These are phyloP conservation scores for Coptodon rendalli DNA, from an alignment of 2,113 vertebrate genomes.

Conservation along the genomic window DNA sequence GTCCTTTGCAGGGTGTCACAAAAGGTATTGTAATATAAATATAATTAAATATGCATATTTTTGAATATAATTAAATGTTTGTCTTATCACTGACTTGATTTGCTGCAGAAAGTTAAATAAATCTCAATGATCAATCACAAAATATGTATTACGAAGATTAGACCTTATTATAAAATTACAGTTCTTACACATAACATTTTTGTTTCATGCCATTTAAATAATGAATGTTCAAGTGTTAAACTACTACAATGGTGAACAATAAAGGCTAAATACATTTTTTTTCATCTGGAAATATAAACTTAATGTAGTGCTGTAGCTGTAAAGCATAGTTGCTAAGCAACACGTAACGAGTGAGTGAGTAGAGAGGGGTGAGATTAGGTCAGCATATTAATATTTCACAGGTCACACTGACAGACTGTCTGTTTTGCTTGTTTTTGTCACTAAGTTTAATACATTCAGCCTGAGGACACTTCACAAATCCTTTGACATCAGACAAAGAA, in stretches of 20 bases:
- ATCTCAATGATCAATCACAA: background rate
- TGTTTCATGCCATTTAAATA: background rate
- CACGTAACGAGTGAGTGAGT: background rate
- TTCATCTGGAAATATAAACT: background rate
- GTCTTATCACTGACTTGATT: rapidly evolving
- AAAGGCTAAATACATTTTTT: background rate
- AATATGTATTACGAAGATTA: background rate
- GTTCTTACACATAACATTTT: background rate
- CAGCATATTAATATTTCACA: constrained; percentile 7
- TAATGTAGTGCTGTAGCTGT: background rate
- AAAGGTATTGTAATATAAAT: constrained; percentile 40
- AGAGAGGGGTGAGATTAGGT: background rate
- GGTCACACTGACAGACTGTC: background rate
- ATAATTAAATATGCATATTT: background rate
- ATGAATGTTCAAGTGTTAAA: background rate
- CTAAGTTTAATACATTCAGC: background rate
- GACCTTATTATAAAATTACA: background rate
- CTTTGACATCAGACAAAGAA: background rate
- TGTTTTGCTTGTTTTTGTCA: background rate
- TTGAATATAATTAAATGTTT: background rate
- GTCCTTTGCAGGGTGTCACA: constrained; percentile 71
- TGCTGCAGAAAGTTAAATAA: background rate
- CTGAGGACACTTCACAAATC: background rate
- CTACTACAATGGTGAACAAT: background rate
- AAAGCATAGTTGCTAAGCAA: constrained; percentile 34